Evolutionary conservation across 2,113 vertebrate genomes (phyloP).

Genomic region (Coptodon rendalli): DNA sequence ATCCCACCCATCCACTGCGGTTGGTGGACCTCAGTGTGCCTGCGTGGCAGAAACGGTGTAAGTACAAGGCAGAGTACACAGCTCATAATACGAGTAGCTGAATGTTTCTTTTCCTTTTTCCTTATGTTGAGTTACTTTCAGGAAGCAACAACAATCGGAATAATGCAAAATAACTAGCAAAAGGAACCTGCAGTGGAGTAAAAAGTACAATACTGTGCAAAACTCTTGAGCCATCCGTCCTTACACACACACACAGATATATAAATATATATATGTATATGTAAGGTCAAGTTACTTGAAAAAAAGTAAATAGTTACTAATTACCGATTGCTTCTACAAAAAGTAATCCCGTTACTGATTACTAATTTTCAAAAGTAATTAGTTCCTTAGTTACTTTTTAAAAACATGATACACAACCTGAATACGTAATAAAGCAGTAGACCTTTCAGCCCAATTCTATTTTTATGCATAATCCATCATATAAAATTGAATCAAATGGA

Average conservation of each 20-base stretch:
- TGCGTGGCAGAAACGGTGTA: slow-evolving; percentile 50
- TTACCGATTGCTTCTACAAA: neutral
- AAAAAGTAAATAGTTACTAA: neutral
- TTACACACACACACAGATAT: neutral
- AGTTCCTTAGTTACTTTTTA: too few relatives aligned
- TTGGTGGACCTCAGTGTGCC: slow-evolving; percentile 26
- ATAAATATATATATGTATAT: too few relatives aligned
- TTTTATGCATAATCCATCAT: too few relatives aligned
- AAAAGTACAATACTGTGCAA: neutral
- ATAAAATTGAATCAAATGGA: too few relatives aligned
- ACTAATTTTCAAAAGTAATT: too few relatives aligned
- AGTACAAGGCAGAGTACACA: neutral
- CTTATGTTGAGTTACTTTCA: neutral
- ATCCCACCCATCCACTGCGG: slow-evolving; percentile 29
- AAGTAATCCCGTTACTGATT: too few relatives aligned
- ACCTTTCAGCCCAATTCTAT: too few relatives aligned
- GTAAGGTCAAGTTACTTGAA: neutral
- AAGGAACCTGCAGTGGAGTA: neutral
- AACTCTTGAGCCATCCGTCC: neutral
- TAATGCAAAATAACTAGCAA: neutral
- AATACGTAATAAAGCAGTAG: too few relatives aligned
- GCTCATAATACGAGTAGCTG: too few relatives aligned
- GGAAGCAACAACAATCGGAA: neutral
- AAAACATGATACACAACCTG: too few relatives aligned
- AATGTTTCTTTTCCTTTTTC: neutral